A percentile compares a stretch with the other conserved stretches of the same genome.
These are phyloP conservation scores for Fabriciana adippe DNA, from an alignment of 2,888 invertebrate species.

Conservation along the genomic window DNA sequence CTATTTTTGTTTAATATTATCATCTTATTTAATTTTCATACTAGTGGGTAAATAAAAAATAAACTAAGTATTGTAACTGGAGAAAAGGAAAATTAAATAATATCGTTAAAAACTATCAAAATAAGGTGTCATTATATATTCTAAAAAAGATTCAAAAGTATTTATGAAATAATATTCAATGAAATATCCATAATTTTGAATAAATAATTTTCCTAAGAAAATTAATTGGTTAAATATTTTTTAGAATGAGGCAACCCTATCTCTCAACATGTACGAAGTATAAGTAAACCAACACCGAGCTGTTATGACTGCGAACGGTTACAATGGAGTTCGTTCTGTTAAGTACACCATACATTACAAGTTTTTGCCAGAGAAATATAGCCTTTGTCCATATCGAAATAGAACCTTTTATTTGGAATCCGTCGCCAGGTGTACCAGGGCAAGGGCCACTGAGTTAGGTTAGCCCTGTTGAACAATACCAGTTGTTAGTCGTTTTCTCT, in stretches of 20 bases:
- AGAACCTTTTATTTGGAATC: not conserved
- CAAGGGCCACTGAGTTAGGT: slow-evolving; percentile 23
- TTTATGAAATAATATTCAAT: too few relatives aligned
- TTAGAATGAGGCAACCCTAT: slow-evolving; percentile 13
- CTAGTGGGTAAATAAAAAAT: too few relatives aligned
- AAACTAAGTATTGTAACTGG: too few relatives aligned
- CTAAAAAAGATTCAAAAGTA: too few relatives aligned
- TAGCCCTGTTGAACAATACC: slow-evolving; percentile 27
- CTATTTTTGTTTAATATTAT: too few relatives aligned
- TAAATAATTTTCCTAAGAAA: not conserved
- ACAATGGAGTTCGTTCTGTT: slow-evolving; percentile 35
- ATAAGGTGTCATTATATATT: too few relatives aligned
- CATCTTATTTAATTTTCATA: too few relatives aligned
- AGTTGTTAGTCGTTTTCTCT: slow-evolving; percentile 30
- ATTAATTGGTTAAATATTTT: not conserved
- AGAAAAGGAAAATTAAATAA: too few relatives aligned
- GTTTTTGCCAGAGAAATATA: slow-evolving; percentile 15
- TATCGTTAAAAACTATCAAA: too few relatives aligned
- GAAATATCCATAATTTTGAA: too few relatives aligned
- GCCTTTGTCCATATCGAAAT: not conserved
- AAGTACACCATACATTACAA: slow-evolving; percentile 20
- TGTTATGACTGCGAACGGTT: slow-evolving; percentile 36
- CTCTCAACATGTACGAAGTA: slow-evolving; percentile 8
- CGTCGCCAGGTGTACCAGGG: slow-evolving; percentile 14
- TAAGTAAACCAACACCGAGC: slow-evolving; percentile 35